A percentile compares a stretch with the other conserved stretches of the same genome.
Evolutionary conservation across 2,113 vertebrate species (phyloP).

Genomic region (Melanocharis versteri): DNA sequence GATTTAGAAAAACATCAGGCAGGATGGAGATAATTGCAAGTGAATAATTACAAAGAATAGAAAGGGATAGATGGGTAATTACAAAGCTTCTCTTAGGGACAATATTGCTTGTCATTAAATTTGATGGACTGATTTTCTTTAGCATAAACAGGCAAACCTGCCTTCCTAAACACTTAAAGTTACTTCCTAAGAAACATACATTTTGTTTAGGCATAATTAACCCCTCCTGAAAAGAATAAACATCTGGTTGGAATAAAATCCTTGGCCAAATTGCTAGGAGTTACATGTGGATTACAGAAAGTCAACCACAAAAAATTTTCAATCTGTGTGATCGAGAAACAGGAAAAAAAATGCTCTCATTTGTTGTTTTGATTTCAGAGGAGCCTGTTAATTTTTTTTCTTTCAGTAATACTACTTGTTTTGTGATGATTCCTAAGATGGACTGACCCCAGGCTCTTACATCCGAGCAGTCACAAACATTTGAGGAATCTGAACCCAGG

Average conservation of each 20-base stretch:
- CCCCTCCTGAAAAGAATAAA: neutral
- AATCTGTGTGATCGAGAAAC: neutral
- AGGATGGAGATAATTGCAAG: constrained; percentile 48
- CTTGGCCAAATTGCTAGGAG: neutral
- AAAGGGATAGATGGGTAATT: constrained; percentile 37
- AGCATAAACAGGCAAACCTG: constrained; percentile 37
- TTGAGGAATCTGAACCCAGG: neutral
- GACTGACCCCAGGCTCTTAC: neutral
- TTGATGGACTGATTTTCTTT: constrained; percentile 48
- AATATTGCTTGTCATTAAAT: constrained; percentile 48
- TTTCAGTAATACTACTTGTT: neutral
- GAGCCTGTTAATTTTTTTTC: neutral
- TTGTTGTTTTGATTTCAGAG: neutral
- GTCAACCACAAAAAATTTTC: neutral
- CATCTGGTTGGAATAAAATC: neutral
- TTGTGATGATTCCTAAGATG: neutral
- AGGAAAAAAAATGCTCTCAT: neutral
- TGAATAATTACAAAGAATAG: constrained; percentile 44
- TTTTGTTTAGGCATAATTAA: constrained; percentile 27
- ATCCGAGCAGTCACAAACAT: neutral
- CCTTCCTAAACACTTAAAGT: constrained; percentile 32
- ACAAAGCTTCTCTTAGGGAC: constrained; percentile 29
- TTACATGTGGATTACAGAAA: neutral
- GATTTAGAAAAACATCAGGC: constrained; percentile 47
- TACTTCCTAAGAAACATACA: constrained; percentile 20